Evolutionary conservation across 2,797 vertebrate species (phyloP).

Genomic region (Gouania willdenowi): DNA sequence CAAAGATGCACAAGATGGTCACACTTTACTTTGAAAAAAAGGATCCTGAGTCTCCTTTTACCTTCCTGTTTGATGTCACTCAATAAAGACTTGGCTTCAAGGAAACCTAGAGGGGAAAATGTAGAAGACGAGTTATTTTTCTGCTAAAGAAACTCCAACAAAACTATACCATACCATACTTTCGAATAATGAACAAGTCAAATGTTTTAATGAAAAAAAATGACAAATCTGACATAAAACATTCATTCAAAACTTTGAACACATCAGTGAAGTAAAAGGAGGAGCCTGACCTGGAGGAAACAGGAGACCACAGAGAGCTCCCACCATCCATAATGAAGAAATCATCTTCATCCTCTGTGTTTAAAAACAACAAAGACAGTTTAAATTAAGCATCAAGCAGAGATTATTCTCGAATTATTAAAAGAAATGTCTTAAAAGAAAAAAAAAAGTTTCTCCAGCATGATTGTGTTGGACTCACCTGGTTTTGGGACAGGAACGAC

Average conservation of each 20-base stretch:
- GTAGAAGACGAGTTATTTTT: neutral
- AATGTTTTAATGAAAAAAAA: too few relatives aligned
- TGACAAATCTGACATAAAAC: too few relatives aligned
- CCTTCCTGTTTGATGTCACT: constrained; percentile 64
- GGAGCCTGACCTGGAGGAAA: constrained; percentile 60
- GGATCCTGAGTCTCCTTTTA: constrained; percentile 14
- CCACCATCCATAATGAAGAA: constrained; percentile 42
- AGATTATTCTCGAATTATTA: neutral
- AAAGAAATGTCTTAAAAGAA: neutral
- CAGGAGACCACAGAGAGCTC: constrained; percentile 49
- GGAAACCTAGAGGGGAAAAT: constrained; percentile 41
- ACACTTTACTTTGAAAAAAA: too few relatives aligned
- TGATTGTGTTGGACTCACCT: constrained; percentile 54
- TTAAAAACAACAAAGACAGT: neutral
- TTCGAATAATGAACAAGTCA: too few relatives aligned
- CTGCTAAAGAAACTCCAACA: too few relatives aligned
- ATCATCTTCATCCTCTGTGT: constrained; percentile 60
- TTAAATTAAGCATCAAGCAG: too few relatives aligned
- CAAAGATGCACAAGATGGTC: neutral
- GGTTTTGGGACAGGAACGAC: constrained; percentile 22
- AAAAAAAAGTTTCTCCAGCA: too few relatives aligned
- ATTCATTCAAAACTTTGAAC: neutral
- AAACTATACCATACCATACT: too few relatives aligned
- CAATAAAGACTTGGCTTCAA: constrained; percentile 71
- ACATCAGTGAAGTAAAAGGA: neutral